These are phyloP conservation scores for Drosophila putrida DNA, from an alignment of 2,888 invertebrate species.

Conservation along the genomic window DNA sequence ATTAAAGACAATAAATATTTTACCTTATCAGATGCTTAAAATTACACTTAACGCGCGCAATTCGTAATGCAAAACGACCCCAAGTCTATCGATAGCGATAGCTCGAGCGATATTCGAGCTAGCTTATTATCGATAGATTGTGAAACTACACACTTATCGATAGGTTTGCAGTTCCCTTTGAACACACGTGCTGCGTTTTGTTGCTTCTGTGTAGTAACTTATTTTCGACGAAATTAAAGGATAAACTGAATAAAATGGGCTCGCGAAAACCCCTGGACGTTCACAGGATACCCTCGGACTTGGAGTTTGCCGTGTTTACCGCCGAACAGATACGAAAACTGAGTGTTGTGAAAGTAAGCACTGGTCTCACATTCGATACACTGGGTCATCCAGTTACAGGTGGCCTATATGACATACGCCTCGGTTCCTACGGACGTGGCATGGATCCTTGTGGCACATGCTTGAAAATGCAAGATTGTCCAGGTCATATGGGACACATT, in stretches of 20 bases:
- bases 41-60: neutral
- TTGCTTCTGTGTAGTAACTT: neutral
- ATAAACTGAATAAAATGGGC: slow-evolving; percentile 56
- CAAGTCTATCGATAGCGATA: neutral
- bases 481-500: slow-evolving; percentile 98
- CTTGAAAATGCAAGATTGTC: slow-evolving; percentile 89
- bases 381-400: slow-evolving; percentile 93
- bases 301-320: slow-evolving; percentile 91
- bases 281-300: slow-evolving; percentile 81
- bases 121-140: slow-evolving; percentile 21
- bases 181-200: slow-evolving; percentile 50
- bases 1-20: slow-evolving; percentile 18
- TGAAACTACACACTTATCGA: slow-evolving; percentile 13
- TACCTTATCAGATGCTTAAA: neutral
- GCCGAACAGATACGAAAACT: slow-evolving; percentile 91
- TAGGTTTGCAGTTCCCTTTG: slow-evolving; percentile 12
- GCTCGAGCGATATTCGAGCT: neutral
- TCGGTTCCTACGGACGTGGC: slow-evolving; percentile 87
- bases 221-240: slow-evolving; percentile 4
- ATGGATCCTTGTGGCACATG: slow-evolving; percentile 93
- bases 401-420: slow-evolving; percentile 95
- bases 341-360: slow-evolving; percentile 93
- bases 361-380: slow-evolving; percentile 91
- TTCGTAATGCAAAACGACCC: slow-evolving; percentile 6
- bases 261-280: slow-evolving; percentile 65